Evolutionary conservation across 2,888 invertebrate species (phyloP).

Genomic region (Allacma fusca): DNA sequence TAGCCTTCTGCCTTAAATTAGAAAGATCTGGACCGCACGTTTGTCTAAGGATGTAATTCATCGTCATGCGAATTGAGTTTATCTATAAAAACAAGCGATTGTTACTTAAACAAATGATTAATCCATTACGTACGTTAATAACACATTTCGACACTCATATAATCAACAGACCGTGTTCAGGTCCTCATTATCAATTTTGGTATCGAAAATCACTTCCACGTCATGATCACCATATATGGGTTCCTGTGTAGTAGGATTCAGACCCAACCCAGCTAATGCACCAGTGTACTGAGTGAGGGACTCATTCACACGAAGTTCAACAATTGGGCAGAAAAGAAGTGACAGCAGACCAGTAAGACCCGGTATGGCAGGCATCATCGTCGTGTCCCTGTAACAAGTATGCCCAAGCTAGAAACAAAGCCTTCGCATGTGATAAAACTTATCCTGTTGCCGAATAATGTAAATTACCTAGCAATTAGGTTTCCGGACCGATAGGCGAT

Average conservation of each 20-base stretch:
- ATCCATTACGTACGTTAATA: too few species aligned
- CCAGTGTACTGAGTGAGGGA: constrained; percentile 73
- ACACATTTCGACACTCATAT: too few species aligned
- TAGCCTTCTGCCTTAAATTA: constrained; percentile 33
- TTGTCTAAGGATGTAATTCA: constrained; percentile 73
- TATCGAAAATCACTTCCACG: constrained; percentile 80
- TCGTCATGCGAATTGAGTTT: constrained; percentile 76
- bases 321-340: constrained; percentile 82
- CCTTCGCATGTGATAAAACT: neutral
- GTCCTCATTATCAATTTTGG: constrained; percentile 73
- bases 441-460: neutral
- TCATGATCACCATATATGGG: constrained; percentile 85
- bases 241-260: constrained; percentile 66
- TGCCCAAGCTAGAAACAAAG: neutral
- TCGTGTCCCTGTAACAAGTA: constrained; percentile 72
- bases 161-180: constrained; percentile 73
- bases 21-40: constrained; percentile 62
- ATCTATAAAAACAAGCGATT: constrained; percentile 67
- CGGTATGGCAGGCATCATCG: constrained; percentile 88
- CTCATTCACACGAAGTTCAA: constrained; percentile 73
- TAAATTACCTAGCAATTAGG: constrained; percentile 62
- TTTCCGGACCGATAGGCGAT: constrained; percentile 58
- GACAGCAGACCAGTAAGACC: constrained; percentile 81
- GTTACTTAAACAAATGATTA: too few species aligned
- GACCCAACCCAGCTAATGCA: constrained; percentile 4